These are phyloP conservation scores for Omphaloscelis lunosa DNA, from an alignment of 2,888 invertebrate species.

Conservation along the genomic window DNA sequence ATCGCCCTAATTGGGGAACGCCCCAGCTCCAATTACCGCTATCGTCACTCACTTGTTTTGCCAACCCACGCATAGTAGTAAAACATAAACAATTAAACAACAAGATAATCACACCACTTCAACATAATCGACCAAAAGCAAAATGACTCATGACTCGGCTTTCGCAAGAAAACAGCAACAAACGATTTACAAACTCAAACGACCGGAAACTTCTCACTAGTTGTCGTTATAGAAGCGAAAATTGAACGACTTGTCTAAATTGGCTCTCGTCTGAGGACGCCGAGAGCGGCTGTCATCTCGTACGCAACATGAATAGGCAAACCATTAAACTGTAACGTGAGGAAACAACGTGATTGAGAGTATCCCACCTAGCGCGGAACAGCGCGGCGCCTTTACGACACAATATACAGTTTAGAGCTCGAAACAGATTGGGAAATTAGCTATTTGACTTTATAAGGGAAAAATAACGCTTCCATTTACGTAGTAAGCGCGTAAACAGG, in stretches of 20 bases:
- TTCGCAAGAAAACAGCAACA: slow-evolving; percentile 69
- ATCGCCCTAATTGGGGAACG: slow-evolving; percentile 81
- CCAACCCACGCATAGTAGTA: slow-evolving; percentile 65
- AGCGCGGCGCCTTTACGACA: slow-evolving; percentile 52
- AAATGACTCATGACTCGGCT: slow-evolving; percentile 62
- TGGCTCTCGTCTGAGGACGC: slow-evolving; percentile 72
- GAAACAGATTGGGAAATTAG: slow-evolving; percentile 50
- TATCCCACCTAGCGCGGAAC: slow-evolving; percentile 44
- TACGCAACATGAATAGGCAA: slow-evolving; percentile 73
- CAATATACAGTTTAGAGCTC: slow-evolving; percentile 55
- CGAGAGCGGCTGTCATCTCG: slow-evolving; percentile 72
- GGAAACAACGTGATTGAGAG: slow-evolving; percentile 72
- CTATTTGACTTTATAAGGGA: slow-evolving; percentile 44
- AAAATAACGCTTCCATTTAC: slow-evolving; percentile 29
- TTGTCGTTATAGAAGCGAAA: slow-evolving; percentile 73
- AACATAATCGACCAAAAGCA: slow-evolving; percentile 57
- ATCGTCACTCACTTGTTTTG: slow-evolving; percentile 73
- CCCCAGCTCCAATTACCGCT: slow-evolving; percentile 78
- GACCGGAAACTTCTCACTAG: slow-evolving; percentile 74
- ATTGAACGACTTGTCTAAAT: slow-evolving; percentile 78
- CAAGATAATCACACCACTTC: slow-evolving; percentile 67
- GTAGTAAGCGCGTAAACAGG: slow-evolving; percentile 58
- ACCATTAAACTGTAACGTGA: slow-evolving; percentile 70
- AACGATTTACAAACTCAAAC: slow-evolving; percentile 72
- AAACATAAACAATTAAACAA: slow-evolving; percentile 70